Evolutionary conservation across 2,888 invertebrate genomes (phyloP), one percentile per base, ranked within the genome.

Genomic region (Nomada hirtipes): DNA sequence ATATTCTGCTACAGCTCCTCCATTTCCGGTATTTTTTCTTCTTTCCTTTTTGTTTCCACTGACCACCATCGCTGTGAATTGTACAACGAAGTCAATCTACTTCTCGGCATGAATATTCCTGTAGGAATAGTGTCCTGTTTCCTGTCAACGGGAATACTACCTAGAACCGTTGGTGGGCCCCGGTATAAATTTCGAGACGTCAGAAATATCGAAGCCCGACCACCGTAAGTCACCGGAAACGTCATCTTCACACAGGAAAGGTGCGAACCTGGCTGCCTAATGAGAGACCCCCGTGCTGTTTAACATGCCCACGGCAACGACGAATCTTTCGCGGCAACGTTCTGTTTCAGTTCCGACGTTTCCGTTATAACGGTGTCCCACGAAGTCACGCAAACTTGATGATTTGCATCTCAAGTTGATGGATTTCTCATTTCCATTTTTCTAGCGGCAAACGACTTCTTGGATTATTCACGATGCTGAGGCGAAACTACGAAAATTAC

Each of bases 21-120:
- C 60, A 59, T 59, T 87, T 88, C 85, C 83, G 75, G 87, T 63
- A 53, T 53, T 73, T 20, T 10, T 15, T 9, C 52, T 50, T 75
- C 1, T 2, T 15, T n/a, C 52, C 18, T 53, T 18, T n/a, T 18
- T n/a, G 1, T 53, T 29, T 61, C 55, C 36, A 65, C 52, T 52
- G 36, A 36, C 65, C 13, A n/a, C 10, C 29, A 72, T 64, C 42
- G 50, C 26, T 20, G 60, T 63, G 52, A 57, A 76, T 79, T 76
- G 75, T 67, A 63, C 75, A 36, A 36, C 72, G n/a, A 42, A 61
- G 79, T 68, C 87, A 87, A 87, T 88, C 86, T 88, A 88, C 87
- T 89, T 89, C 86, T 91, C 87, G 85, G 87, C 90, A 89, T 88
- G 90, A 91, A 91, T 91, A 90, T 90, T 88, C 87, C 83, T 79